A percentile compares a stretch with the other conserved stretches of the same genome.
phyloP scores from a whole-genome alignment of 2,888 invertebrate species.

The Alcis repandata region DNA sequence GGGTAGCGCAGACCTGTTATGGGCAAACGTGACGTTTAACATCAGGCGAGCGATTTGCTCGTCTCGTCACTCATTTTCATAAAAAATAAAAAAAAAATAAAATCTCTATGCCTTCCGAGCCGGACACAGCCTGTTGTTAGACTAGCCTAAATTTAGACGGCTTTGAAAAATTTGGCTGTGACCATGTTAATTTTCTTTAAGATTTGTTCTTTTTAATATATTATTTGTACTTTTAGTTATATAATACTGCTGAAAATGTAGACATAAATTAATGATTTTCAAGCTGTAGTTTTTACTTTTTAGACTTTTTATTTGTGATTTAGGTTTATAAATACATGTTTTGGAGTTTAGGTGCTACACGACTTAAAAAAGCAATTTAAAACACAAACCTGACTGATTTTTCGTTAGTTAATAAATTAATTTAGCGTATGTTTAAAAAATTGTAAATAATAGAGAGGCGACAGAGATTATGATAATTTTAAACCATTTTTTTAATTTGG shows the following conservation, averaged over 20 bases:
- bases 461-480: not conserved
- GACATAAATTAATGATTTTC: slow-evolving; percentile 1
- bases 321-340: no score
- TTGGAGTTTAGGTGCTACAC: not conserved
- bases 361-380: slow-evolving; percentile 6
- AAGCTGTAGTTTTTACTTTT: no score
- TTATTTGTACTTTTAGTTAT: slow-evolving; percentile 22
- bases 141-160: slow-evolving; percentile 30
- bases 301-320: no score
- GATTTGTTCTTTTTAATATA: not conserved
- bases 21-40: no score
- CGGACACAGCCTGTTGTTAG: slow-evolving; percentile 45
- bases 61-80: no score
- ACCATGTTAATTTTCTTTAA: not conserved
- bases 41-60: no score
- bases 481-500: not conserved
- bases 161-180: not conserved
- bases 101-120: slow-evolving; percentile 37
- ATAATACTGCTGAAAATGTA: not conserved
- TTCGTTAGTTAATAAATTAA: not conserved
- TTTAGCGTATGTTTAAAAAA: not conserved
- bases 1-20: no score
- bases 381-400: slow-evolving; percentile 38
- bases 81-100: no score
- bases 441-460: slow-evolving; percentile 7